Base-by-base conservation (phyloP, 2,888 invertebrate genomes). In the Pandemis heparana region DNA sequence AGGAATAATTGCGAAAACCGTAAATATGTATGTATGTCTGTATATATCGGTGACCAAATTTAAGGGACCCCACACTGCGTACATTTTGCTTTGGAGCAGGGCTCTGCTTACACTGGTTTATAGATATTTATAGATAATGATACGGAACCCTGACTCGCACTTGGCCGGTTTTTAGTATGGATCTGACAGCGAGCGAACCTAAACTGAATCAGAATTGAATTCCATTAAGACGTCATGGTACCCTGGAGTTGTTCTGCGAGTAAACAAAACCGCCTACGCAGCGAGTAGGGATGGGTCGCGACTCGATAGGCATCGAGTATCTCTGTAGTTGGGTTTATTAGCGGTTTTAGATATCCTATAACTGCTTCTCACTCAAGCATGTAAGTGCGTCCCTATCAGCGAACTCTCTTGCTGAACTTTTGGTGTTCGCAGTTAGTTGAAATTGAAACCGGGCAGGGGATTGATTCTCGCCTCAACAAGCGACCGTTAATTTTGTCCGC, bases 181-280 rank as follows among this genome's bases (percentile, higher is more conserved):
- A 32, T 32, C 23, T 32, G 23, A 32, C 23, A 32, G 23, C 23
- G 23, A 32, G 23, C 23, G 23, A 32, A 32, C 23, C 23, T 32
- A 32, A 32, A 32, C 23, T 32, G 23, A 32, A 32, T 32, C 23
- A 4, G 23, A 32, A 32, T 32, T 32, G 23, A 32, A 32, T 32
- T 4, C 3, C 23, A 32, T 32, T 32, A 32, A 32, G 23, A 32
- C 23, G 23, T 32, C 23, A 32, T 32, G 23, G 23, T 2, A 32
- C 23, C 2, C 18, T 51, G 6, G 38, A 53, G 56, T 66, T 41
- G 65, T 59, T 67, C 38, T 32, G 39, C 39, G 60, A 10, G 62
- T 69, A 69, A 73, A 74, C 69, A 74, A 64, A 60, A 64, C 7
- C 73, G 56, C 70, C 70, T 41, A 70, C 65, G 60, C 64, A 16